phyloP scores from a whole-genome alignment of 2,113 vertebrate species.

The Hemiprocne comata region DNA sequence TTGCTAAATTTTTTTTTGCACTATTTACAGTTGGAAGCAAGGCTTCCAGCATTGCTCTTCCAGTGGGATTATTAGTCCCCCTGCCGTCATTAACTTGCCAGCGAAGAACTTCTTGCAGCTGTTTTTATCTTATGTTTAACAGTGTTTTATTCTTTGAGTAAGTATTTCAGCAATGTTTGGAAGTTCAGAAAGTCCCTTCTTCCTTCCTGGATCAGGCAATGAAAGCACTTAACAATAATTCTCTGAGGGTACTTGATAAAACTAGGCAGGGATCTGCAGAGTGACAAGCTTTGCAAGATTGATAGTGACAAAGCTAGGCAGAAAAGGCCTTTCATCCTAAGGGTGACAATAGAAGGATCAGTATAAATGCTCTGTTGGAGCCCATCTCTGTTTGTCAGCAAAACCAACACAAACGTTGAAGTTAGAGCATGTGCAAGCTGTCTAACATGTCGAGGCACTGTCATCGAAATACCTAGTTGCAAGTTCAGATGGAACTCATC shows the following conservation, averaged over 20 bases:
- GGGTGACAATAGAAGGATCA: background rate
- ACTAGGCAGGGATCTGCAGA: background rate
- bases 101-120: background rate
- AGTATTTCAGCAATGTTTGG: background rate
- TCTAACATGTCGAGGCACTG: background rate
- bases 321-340: background rate
- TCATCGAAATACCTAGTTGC: background rate
- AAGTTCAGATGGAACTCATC: background rate
- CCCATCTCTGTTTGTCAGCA: background rate
- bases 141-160: background rate
- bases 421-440: background rate
- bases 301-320: background rate
- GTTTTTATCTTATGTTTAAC: background rate
- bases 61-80: background rate
- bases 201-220: background rate
- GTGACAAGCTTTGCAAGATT: background rate
- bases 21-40: background rate
- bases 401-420: accelerated
- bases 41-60: background rate
- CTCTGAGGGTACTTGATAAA: background rate
- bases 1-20: background rate
- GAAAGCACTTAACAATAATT: background rate
- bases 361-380: background rate
- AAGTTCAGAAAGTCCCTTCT: background rate
- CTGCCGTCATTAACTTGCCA: background rate